Conservation (phyloP, 2,888 invertebrate genomes). For the Eristalis intricaria region DNA sequence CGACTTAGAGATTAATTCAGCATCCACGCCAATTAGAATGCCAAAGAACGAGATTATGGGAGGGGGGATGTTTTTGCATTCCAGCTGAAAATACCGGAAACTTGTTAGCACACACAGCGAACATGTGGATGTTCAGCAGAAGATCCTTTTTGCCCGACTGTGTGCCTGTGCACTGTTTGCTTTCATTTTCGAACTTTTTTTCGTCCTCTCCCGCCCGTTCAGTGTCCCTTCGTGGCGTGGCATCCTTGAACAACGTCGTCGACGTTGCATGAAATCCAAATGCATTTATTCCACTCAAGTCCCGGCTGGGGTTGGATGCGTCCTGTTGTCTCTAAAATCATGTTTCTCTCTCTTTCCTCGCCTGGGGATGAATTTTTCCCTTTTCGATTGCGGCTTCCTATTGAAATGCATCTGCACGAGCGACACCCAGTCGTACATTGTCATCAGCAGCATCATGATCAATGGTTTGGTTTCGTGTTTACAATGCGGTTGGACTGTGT, state of each 20-base stretch:
- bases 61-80: constrained; percentile 5
- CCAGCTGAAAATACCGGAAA: constrained; percentile 51
- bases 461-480: constrained; percentile 58
- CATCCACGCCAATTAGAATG: constrained; percentile 52
- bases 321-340: constrained; percentile 14
- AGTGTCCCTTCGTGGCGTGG: background rate
- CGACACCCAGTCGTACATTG: constrained; percentile 24
- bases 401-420: constrained; percentile 36
- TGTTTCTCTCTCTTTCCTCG: background rate
- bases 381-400: constrained; percentile 3
- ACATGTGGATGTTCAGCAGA: background rate
- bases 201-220: background rate
- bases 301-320: constrained; percentile 13
- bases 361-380: background rate
- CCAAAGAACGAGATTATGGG: constrained; percentile 12
- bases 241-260: constrained; percentile 48
- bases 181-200: constrained; percentile 6
- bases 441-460: constrained; percentile 50
- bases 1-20: constrained; percentile 8
- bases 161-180: constrained; percentile 38
- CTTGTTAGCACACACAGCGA: constrained; percentile 49
- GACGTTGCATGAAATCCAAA: constrained; percentile 54
- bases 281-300: constrained; percentile 52
- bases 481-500: constrained; percentile 34
- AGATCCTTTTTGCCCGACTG: constrained; percentile 31